A percentile compares a stretch with the other conserved stretches of the same genome.
Conservation (phyloP, 1,140 invertebrate species). For the Ctenoplectra terminalis region DNA sequence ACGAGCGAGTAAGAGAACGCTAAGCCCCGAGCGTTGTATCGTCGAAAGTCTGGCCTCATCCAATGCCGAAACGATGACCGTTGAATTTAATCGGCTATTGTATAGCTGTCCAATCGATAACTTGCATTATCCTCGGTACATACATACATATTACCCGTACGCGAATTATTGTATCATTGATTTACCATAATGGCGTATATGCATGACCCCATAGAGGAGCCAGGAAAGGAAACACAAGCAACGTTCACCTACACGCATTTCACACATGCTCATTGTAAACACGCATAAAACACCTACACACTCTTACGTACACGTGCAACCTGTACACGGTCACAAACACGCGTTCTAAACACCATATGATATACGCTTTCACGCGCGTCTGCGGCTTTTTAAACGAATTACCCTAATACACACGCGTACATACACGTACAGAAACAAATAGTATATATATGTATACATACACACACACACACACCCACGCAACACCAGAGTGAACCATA, state of each 20-base stretch:
- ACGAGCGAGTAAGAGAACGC: slow-evolving; percentile 1
- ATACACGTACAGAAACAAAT: not conserved
- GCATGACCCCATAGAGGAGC: slow-evolving; percentile 62
- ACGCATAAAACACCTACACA: not conserved
- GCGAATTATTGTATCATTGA: slow-evolving; percentile 66
- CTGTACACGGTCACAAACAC: not conserved
- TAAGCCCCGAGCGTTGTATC: slow-evolving; percentile 30
- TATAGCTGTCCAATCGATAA: slow-evolving; percentile 68
- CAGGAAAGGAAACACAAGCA: slow-evolving; percentile 40
- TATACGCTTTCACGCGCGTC: not conserved
- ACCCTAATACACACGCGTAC: not conserved
- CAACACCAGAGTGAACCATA: not conserved
- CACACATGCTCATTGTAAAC: slow-evolving; percentile 28
- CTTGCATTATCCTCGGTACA: slow-evolving; percentile 63
- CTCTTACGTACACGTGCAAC: not conserved
- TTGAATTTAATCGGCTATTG: slow-evolving; percentile 66
- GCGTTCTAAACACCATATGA: not conserved
- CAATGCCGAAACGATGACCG: slow-evolving; percentile 59
- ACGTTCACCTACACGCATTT: slow-evolving; percentile 43
- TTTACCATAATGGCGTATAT: slow-evolving; percentile 66
- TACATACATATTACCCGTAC: slow-evolving; percentile 63
- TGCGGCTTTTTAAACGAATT: slow-evolving; percentile 17
- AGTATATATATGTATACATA: not conserved
- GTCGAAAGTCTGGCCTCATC: slow-evolving; percentile 35
- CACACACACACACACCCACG: not conserved